Base-by-base conservation (phyloP, 2,888 invertebrate species). In the Aleiodes leptofemur region DNA sequence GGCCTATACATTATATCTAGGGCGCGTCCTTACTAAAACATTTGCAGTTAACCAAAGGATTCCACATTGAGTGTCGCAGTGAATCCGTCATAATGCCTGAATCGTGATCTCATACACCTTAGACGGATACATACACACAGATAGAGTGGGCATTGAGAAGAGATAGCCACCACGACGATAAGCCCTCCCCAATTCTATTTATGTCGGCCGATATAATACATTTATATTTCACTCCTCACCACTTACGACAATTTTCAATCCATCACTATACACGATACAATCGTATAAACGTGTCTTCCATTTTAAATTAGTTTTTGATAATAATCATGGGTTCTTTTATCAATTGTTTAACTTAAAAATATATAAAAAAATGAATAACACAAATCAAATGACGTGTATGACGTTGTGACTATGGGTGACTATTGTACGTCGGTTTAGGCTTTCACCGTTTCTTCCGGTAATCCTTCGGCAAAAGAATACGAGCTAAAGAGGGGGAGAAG, bases 21-120 rank as follows among this genome's bases (percentile, higher is more conserved):
- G 76, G 73, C 75, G 64, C 74, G 75, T 73, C 72, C 70, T 77
- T 43, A 61, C 43, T 38, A 34, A 59, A 53, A 73, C 70, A 79
- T 75, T 74, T 73, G 72, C 76, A 73, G 73, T 74, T 80, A 79
- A 73, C 71, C 72, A 78, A 77, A 77, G 74, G 77, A 79, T 81
- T 76, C 74, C 78, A 79, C 81, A 34, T 51, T 69, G 78, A 80
- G 74, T 79, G 76, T 79, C 73, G 78, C 56, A 77, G 73, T 79
- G 70, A 77, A 83, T 83, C 83, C 83, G 85, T 86, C 86, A 87
- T 87, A 84, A 82, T 87, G 83, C 82, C 82, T 80, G 81, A 78
- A 81, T 81, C 81, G 80, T 83, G 84, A 85, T 84, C 82, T 84
- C 84, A 86, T 84, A 80, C 80, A 76, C 79, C 68, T 69, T 72